A percentile compares a stretch with the other conserved stretches of the same genome.
Conservation (phyloP, 1,140 invertebrate genomes). For the Rhagoletis pomonella region DNA sequence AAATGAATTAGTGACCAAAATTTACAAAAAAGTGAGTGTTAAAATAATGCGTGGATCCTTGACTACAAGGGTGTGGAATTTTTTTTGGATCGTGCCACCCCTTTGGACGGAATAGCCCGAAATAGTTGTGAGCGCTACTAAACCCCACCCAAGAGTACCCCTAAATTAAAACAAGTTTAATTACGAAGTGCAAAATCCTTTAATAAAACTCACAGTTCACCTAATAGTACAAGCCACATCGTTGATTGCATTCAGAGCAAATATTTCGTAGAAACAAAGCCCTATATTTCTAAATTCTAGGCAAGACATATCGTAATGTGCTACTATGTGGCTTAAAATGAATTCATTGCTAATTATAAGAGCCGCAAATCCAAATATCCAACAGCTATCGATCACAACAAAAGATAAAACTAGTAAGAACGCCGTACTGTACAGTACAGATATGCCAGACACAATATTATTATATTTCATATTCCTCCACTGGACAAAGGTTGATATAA, state of each 20-base stretch:
- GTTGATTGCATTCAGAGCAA: background rate
- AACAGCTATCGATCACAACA: background rate
- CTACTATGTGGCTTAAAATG: background rate
- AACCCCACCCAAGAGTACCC: no score
- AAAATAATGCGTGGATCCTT: no score
- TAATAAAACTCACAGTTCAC: no score
- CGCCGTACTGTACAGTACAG: background rate
- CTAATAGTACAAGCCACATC: background rate
- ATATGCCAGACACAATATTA: background rate
- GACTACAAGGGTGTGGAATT: no score
- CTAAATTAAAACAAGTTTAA: no score
- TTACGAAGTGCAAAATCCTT: no score
- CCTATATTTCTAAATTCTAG: constrained; percentile 4
- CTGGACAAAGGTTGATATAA: background rate
- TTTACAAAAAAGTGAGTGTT: no score
- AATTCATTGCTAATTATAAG: background rate
- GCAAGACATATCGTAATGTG: background rate
- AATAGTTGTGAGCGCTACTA: no score
- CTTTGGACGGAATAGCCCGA: no score
- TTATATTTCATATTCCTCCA: background rate
- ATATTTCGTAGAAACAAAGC: background rate
- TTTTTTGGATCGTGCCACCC: no score
- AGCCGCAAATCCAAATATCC: constrained; percentile 9
- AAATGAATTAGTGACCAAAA: no score
- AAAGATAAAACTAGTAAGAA: background rate